Conservation (phyloP, 2,888 invertebrate genomes). For the Thymelicus sylvestris region DNA sequence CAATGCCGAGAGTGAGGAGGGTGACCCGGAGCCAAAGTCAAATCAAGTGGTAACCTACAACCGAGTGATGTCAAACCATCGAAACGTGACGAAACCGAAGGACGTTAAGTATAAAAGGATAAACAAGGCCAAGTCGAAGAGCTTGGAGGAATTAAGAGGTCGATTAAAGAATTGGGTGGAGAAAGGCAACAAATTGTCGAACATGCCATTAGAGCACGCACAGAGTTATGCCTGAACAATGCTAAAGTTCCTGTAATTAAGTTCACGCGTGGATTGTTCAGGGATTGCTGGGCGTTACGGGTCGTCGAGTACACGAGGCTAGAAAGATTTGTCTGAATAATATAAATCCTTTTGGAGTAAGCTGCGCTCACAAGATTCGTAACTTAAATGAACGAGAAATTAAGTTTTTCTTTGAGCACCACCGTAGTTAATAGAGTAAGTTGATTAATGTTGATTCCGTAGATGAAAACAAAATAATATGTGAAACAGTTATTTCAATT, state of each 20-base stretch:
- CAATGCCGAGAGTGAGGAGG: conserved; percentile 74
- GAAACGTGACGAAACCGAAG: conserved; percentile 95
- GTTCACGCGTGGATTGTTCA: conserved; percentile 38
- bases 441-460: conserved; percentile 13
- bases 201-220: conserved; percentile 88
- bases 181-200: conserved; percentile 88
- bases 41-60: conserved; percentile 91
- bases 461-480: conserved; percentile 5
- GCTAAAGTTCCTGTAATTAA: conserved; percentile 43
- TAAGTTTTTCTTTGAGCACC: conserved; percentile 13
- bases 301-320: conserved; percentile 15
- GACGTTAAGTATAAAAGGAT: conserved; percentile 96
- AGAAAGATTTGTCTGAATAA: conserved; percentile 10
- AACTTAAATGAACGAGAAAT: conserved; percentile 10
- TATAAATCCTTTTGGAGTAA: neutral
- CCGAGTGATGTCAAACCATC: conserved; percentile 95
- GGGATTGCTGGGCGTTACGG: conserved; percentile 4
- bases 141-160: conserved; percentile 92
- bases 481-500: conserved; percentile 3
- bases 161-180: conserved; percentile 94
- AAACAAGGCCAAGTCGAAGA: conserved; percentile 95
- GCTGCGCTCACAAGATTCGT: conserved; percentile 3
- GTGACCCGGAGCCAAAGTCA: conserved; percentile 66
- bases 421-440: conserved; percentile 7
- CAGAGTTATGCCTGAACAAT: conserved; percentile 85